Percentiles rank a stretch among this genome's conserved stretches.
These are phyloP conservation scores for Phainopepla nitens DNA, from an alignment of 2,113 vertebrate species.

Conservation along the genomic window DNA sequence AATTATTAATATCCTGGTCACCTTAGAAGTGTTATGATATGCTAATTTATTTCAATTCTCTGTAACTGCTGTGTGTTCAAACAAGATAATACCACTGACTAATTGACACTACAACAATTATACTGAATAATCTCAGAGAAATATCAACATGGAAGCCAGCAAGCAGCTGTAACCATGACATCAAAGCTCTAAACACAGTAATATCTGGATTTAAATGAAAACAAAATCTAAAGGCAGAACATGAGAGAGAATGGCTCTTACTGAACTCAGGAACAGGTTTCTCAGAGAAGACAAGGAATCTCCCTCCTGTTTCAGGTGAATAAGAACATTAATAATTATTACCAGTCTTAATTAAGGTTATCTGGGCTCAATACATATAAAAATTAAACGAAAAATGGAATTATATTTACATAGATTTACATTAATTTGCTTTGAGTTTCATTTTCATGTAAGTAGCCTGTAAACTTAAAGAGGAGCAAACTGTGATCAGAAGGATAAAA, in stretches of 20 bases:
- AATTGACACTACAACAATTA: not conserved
- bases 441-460: not conserved
- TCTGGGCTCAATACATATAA: not conserved
- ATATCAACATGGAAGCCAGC: not conserved
- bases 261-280: not conserved
- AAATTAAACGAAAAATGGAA: not conserved
- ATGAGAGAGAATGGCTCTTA: not conserved
- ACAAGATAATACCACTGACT: not conserved
- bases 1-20: not conserved
- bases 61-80: not conserved
- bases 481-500: not conserved
- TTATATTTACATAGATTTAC: not conserved
- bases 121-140: not conserved
- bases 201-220: not conserved
- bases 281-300: not conserved
- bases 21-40: not conserved
- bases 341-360: not conserved
- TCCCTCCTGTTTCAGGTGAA: too few species aligned
- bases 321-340: too few species aligned
- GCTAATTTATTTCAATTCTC: not conserved
- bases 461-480: not conserved
- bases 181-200: not conserved
- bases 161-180: not conserved
- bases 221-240: not conserved
- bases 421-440: not conserved